phyloP scores from a whole-genome alignment of 2,797 vertebrate species.

The Sylvia borin region DNA sequence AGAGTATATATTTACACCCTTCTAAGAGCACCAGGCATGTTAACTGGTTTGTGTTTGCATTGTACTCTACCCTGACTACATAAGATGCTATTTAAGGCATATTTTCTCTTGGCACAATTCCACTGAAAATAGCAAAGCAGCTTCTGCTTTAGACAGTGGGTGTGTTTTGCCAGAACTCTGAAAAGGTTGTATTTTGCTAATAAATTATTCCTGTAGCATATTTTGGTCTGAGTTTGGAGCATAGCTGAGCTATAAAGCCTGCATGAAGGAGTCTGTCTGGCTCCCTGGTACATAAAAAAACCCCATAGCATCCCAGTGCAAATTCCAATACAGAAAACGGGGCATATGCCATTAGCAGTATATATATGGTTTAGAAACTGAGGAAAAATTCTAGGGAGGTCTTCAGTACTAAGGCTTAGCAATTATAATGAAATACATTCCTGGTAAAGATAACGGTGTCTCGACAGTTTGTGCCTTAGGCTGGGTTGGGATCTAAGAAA shows the following conservation, averaged over 20 bases:
- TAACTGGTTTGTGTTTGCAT: background rate
- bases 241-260: background rate
- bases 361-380: background rate
- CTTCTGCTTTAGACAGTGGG: background rate
- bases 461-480: background rate
- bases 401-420: background rate
- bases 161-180: constrained; percentile 5
- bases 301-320: background rate
- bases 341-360: background rate
- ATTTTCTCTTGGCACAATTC: constrained; percentile 1
- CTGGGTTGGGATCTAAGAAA: background rate
- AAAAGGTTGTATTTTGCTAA: constrained; percentile 2
- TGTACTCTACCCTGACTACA: background rate
- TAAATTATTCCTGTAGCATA: background rate
- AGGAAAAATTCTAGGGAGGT: background rate
- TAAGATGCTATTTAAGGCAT: background rate
- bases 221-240: background rate
- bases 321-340: background rate
- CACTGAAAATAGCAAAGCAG: background rate
- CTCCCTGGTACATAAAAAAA: background rate
- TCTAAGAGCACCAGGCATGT: background rate
- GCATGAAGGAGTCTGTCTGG: background rate
- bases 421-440: background rate
- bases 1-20: background rate
- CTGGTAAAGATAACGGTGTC: background rate